phyloP scores from a whole-genome alignment of 2,888 invertebrate genomes.

The Molanna angustata region DNA sequence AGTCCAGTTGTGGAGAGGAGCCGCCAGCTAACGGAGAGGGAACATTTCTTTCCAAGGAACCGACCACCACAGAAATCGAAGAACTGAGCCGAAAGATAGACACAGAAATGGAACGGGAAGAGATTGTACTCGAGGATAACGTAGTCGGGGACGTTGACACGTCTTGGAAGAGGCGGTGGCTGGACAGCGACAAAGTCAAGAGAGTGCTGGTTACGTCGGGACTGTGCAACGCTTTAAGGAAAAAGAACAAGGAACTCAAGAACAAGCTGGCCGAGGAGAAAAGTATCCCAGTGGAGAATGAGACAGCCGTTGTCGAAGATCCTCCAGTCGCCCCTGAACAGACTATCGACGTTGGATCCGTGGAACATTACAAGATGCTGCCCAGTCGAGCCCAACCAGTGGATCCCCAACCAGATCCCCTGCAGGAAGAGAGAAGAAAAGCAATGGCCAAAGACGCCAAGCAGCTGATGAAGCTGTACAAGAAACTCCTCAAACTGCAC shows the following conservation, averaged over 20 bases:
- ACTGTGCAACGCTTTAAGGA: constrained; percentile 58
- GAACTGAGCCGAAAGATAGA: constrained; percentile 52
- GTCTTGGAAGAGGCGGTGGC: constrained; percentile 60
- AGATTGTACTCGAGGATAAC: constrained; percentile 1
- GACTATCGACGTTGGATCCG: constrained; percentile 50
- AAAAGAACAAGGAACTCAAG: constrained; percentile 54
- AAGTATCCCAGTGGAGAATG: constrained; percentile 20
- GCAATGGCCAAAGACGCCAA: constrained; percentile 50
- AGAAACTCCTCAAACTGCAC: constrained; percentile 42
- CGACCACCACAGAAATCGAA: constrained; percentile 47
- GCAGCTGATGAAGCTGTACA: constrained; percentile 51
- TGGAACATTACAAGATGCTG: constrained; percentile 55
- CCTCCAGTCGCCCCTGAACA: constrained; percentile 31
- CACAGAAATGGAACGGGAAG: constrained; percentile 40
- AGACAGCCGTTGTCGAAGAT: constrained; percentile 40
- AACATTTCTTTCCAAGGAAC: constrained; percentile 47
- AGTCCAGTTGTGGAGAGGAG: constrained; percentile 36
- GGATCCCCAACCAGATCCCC: constrained; percentile 36
- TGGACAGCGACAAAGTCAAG: constrained; percentile 59
- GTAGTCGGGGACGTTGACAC: constrained; percentile 36
- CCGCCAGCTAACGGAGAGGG: constrained; percentile 44
- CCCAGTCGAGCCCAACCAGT: constrained; percentile 45
- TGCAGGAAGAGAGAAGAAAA: constrained; percentile 4
- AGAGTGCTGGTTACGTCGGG: constrained; percentile 55
- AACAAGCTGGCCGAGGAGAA: constrained; percentile 38